Evolutionary conservation across 1,140 invertebrate species (phyloP).

Genomic region (Drosophila sp.): DNA sequence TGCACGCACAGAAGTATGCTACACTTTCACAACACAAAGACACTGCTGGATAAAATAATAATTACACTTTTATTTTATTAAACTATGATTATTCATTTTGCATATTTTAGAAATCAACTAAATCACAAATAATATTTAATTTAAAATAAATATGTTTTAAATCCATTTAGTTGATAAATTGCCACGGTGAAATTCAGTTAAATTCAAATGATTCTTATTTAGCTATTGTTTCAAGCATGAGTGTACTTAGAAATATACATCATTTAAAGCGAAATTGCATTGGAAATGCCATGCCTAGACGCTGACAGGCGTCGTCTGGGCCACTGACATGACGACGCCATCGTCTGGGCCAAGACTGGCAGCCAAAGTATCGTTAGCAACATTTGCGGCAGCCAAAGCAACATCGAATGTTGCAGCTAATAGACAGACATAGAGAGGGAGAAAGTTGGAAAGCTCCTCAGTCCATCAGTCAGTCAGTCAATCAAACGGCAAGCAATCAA

Average conservation of each 20-base stretch:
- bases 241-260: background rate
- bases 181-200: too few species aligned
- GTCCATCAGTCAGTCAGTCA: slow-evolving; percentile 60
- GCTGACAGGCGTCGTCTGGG: slow-evolving; percentile 71
- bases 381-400: slow-evolving; percentile 41
- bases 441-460: background rate
- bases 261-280: slow-evolving; percentile 59
- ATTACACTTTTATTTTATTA: background rate
- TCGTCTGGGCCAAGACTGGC: slow-evolving; percentile 42
- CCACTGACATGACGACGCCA: slow-evolving; percentile 53
- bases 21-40: slow-evolving; percentile 34
- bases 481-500: slow-evolving; percentile 61
- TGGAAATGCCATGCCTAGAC: slow-evolving; percentile 69
- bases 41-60: background rate
- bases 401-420: slow-evolving; percentile 33
- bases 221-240: background rate
- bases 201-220: background rate
- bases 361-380: slow-evolving; percentile 54
- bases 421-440: slow-evolving; percentile 23
- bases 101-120: too few species aligned
- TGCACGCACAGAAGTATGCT: slow-evolving; percentile 42
- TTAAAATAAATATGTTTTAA: too few species aligned
- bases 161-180: too few species aligned
- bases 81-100: too few species aligned
- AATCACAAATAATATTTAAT: too few species aligned